phyloP scores from a whole-genome alignment of 2,888 invertebrate species.

The Phasia obesa region DNA sequence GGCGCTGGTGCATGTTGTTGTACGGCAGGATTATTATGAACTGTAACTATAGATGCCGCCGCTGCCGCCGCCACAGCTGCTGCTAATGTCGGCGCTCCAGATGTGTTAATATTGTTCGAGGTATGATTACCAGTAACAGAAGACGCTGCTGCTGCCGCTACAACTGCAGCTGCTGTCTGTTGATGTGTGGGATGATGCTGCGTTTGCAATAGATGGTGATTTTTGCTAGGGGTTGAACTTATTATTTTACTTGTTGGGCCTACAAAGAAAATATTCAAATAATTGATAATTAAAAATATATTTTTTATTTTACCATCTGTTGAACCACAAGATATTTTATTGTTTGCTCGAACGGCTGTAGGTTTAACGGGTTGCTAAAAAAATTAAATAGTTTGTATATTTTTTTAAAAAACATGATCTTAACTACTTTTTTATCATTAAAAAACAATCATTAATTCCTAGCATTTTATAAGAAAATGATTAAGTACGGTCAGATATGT shows the following conservation, averaged over 20 bases:
- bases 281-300: neutral
- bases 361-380: slow-evolving; percentile 91
- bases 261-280: slow-evolving; percentile 17
- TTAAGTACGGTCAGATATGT: too few species aligned
- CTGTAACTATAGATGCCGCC: slow-evolving; percentile 59
- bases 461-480: too few species aligned
- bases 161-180: slow-evolving; percentile 75
- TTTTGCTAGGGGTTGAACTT: slow-evolving; percentile 83
- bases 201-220: slow-evolving; percentile 76
- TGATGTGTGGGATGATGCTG: slow-evolving; percentile 80
- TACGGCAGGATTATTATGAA: slow-evolving; percentile 76
- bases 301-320: slow-evolving; percentile 39
- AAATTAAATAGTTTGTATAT: slow-evolving; percentile 3
- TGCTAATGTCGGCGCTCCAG: slow-evolving; percentile 72
- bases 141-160: slow-evolving; percentile 73
- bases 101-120: slow-evolving; percentile 66
- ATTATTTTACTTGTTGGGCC: slow-evolving; percentile 78
- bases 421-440: too few species aligned
- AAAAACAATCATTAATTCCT: too few species aligned
- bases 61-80: slow-evolving; percentile 70
- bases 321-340: slow-evolving; percentile 81
- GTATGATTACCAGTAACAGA: slow-evolving; percentile 70
- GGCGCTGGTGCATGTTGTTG: slow-evolving; percentile 81
- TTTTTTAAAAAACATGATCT: neutral
- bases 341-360: slow-evolving; percentile 88